Evolutionary conservation across 2,888 invertebrate species (phyloP).

Genomic region (Cephus nigrinus): DNA sequence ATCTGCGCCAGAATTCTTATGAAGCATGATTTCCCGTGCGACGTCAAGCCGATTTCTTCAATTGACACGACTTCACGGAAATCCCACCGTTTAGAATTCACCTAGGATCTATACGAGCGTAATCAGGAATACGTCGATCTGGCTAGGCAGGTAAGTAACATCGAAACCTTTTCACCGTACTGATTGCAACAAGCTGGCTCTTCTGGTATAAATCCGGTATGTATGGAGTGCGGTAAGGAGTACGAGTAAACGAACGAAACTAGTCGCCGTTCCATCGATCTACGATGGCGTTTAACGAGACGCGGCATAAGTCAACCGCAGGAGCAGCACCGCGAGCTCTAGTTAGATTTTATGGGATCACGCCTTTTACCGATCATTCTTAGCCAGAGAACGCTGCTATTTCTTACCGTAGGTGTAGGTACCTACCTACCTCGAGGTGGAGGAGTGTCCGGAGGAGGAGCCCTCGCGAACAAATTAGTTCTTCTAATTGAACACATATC

Average conservation of each 20-base stretch:
- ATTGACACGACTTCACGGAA: background rate
- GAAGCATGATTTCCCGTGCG: background rate
- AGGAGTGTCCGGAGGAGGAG: background rate
- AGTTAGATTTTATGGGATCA: slow-evolving; percentile 38
- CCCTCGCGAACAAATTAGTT: slow-evolving; percentile 5
- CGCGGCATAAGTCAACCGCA: slow-evolving; percentile 47
- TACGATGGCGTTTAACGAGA: slow-evolving; percentile 50
- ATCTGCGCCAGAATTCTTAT: background rate
- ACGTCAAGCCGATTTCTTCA: background rate
- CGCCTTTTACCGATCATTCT: slow-evolving; percentile 16
- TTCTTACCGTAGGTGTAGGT: background rate
- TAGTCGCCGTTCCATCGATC: slow-evolving; percentile 28
- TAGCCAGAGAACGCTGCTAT: background rate
- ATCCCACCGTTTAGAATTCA: background rate
- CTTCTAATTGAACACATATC: background rate
- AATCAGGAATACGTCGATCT: background rate
- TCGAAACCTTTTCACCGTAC: background rate
- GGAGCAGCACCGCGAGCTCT: slow-evolving; percentile 30
- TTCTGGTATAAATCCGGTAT: background rate
- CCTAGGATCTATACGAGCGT: background rate
- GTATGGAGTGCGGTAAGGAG: background rate
- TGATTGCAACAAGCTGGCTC: background rate
- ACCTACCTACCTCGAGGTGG: background rate
- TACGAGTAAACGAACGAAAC: slow-evolving; percentile 8
- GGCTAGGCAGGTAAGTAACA: background rate